Evolutionary conservation across 2,888 invertebrate species (phyloP), one percentile per base, ranked within the genome.

Genomic region (Coenonympha glycerion): DNA sequence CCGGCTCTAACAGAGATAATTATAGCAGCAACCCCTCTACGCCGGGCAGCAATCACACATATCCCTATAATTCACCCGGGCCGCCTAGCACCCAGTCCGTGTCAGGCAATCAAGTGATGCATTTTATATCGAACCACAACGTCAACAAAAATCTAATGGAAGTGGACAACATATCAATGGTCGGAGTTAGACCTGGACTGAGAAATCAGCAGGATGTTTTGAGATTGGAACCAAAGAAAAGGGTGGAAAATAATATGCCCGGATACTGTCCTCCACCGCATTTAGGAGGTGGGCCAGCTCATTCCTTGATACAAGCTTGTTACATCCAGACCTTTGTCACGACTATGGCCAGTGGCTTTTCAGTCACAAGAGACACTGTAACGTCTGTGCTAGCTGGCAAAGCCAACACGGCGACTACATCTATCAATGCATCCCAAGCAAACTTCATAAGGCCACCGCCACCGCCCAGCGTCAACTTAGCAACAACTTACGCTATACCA

Each of bases 381-480:
- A 95, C 95, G 0, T 93, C 92, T 0, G 94, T 94, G 1, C 73
- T 93, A 54, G 93, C 93, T 2, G 93, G 93, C 2, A 89, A 91
- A 70, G 90, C 93, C 0, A 92, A 92, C 61, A 94, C 93, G 0
- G 91, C 92, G 0, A 93, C 94, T 0, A 93, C 94, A 0, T 92
- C 93, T 0, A 90, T 93, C 19, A 92, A 92, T 61, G 90, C 90
- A 21, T 89, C 91, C 3, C 84, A 82, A 55, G 89, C 64, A 47
- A 89, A 70, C 65, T 86, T 76, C 51, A 60, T 79, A 6, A 62
- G 85, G 64, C 89, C 65, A 57, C 76, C 83, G 2, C 84, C 82
- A 0, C 75, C 86, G 51, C 76, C 84, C 47, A 84, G 84, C 56
- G 73, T 84, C 1, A 76, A 87, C 71, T 63, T 82, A 59, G 75